These are phyloP conservation scores for Leptinotarsa undecemlineata DNA, from an alignment of 1,140 invertebrate species.

Conservation along the genomic window DNA sequence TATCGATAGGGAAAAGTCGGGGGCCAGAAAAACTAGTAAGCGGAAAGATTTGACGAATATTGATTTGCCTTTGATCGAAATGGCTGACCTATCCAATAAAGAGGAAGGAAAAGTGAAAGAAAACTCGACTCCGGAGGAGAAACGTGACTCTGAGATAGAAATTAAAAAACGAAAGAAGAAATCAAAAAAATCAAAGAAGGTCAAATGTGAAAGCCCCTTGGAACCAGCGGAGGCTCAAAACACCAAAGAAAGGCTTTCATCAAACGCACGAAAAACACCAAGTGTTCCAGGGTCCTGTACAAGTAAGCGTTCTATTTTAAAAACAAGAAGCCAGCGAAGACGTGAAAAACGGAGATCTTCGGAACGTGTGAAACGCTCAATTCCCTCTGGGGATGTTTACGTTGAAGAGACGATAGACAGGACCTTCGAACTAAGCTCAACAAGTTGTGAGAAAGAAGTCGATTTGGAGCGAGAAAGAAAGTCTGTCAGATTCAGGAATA, in stretches of 20 bases:
- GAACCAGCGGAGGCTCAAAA: background rate
- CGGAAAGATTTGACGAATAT: background rate
- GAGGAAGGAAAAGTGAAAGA: background rate
- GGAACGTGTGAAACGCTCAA: background rate
- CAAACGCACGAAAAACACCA: background rate
- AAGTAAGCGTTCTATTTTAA: background rate
- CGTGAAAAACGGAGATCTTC: background rate
- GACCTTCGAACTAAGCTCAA: background rate
- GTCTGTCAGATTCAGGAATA: slow-evolving; percentile 14
- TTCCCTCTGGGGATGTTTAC: background rate
- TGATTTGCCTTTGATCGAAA: background rate
- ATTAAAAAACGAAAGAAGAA: slow-evolving; percentile 4
- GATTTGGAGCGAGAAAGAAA: background rate
- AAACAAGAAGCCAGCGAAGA: background rate
- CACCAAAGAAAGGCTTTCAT: background rate
- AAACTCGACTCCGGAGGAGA: slow-evolving; percentile 4
- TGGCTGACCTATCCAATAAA: background rate
- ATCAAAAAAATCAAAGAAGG: background rate
- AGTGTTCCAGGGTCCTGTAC: background rate
- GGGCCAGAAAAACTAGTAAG: background rate
- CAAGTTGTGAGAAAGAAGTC: background rate
- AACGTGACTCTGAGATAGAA: slow-evolving; percentile 14
- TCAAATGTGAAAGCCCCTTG: too few species aligned
- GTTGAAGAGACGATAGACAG: background rate
- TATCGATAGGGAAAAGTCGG: background rate